phyloP scores from a whole-genome alignment of 1,140 invertebrate genomes.

The Zaprionus africanus region DNA sequence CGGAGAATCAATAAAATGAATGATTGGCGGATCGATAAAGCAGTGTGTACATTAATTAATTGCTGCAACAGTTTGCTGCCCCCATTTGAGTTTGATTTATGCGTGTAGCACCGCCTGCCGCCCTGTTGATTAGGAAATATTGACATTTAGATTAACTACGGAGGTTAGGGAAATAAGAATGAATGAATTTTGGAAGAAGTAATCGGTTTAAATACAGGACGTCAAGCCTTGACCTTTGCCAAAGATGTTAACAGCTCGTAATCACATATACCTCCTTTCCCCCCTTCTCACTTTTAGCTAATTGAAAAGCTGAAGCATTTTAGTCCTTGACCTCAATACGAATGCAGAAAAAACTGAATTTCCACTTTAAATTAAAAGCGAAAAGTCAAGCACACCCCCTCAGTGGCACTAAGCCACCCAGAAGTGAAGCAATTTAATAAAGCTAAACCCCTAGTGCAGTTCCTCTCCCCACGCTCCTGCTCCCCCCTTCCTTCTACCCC shows the following conservation, averaged over 20 bases:
- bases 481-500: background rate
- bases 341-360: background rate
- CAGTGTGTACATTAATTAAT: constrained; percentile 25
- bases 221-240: background rate
- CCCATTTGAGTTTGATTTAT: constrained; percentile 1
- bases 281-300: background rate
- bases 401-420: background rate
- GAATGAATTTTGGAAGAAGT: background rate
- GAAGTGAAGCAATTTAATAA: background rate
- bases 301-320: background rate
- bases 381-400: constrained; percentile 2
- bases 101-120: background rate
- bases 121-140: background rate
- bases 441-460: constrained; percentile 1
- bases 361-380: background rate
- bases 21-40: constrained; percentile 25
- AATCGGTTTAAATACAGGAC: background rate
- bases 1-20: constrained; percentile 50
- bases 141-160: background rate
- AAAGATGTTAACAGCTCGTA: background rate
- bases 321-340: constrained; percentile 2
- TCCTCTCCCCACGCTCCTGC: background rate
- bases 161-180: background rate
- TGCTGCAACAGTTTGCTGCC: constrained; percentile 3
- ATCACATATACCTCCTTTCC: background rate